Evolutionary conservation across 2,113 vertebrate species (phyloP).

Genomic region (Eclectus roratus): DNA sequence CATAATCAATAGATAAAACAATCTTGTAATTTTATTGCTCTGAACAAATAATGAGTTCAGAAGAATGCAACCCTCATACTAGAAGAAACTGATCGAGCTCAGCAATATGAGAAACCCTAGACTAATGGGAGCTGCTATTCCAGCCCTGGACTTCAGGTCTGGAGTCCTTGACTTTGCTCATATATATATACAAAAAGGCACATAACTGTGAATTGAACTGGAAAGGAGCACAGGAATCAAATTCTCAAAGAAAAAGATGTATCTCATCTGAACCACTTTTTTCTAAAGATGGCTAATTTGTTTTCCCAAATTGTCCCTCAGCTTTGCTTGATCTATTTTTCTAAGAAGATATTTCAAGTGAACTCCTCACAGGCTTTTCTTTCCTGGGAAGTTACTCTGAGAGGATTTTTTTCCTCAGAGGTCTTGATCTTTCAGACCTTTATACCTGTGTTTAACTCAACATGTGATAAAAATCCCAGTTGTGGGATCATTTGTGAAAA

Average conservation of each 20-base stretch:
- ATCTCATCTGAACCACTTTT: background rate
- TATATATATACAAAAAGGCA: background rate
- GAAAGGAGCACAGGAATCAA: background rate
- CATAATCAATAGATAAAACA: background rate
- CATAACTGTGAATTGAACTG: background rate
- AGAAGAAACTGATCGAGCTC: background rate
- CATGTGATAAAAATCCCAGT: background rate
- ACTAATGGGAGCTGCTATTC: background rate
- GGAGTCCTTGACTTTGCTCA: background rate
- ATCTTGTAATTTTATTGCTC: background rate
- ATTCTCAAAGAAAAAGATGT: background rate
- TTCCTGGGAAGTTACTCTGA: background rate
- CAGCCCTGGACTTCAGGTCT: background rate
- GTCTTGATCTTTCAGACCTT: constrained; percentile 49
- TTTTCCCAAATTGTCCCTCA: background rate
- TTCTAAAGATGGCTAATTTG: background rate
- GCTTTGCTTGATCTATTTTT: background rate
- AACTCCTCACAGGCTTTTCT: background rate
- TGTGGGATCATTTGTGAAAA: background rate
- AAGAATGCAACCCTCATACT: background rate
- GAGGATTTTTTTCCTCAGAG: background rate
- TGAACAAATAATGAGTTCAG: background rate
- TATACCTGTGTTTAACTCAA: constrained; percentile 18
- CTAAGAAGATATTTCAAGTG: background rate
- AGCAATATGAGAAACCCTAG: background rate